Conservation (phyloP, 2,888 invertebrate genomes). For the Mythimna impura region DNA sequence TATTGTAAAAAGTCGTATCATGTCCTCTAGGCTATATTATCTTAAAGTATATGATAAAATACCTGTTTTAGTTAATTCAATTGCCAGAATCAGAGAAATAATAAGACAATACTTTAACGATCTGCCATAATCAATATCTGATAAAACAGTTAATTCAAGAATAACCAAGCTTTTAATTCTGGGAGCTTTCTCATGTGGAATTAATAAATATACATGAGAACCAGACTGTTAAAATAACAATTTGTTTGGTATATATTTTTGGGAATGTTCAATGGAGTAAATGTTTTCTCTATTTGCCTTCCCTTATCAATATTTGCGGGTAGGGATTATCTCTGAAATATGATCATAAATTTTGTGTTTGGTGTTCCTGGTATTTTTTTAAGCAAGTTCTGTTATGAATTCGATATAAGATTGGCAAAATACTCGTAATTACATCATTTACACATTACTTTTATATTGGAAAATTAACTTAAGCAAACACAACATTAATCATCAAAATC, state of each 20-base stretch:
- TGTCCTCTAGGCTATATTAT: not conserved
- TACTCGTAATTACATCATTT: too few species aligned
- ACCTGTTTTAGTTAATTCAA: not conserved
- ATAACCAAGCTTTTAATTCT: not conserved
- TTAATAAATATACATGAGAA: not conserved
- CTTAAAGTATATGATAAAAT: not conserved
- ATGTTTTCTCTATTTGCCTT: too few species aligned
- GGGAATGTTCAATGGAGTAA: not conserved
- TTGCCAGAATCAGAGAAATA: not conserved
- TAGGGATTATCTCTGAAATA: not conserved
- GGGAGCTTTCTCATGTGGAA: not conserved
- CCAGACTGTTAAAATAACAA: too few species aligned
- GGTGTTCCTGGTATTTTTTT: not conserved
- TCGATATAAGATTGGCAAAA: too few species aligned
- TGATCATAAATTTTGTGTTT: slow-evolving; percentile 1
- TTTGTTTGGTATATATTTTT: not conserved
- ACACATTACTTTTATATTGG: too few species aligned
- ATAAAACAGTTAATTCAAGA: not conserved
- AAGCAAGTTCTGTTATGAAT: too few species aligned
- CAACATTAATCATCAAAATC: too few species aligned
- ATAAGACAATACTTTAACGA: not conserved
- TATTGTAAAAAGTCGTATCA: not conserved
- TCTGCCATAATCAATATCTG: slow-evolving; percentile 7
- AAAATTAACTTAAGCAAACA: too few species aligned
- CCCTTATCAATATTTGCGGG: too few species aligned